Evolutionary conservation across 37 sponge, comb jelly and placozoan species (phyloP).

Genomic region (Aplysina aerophoba): DNA sequence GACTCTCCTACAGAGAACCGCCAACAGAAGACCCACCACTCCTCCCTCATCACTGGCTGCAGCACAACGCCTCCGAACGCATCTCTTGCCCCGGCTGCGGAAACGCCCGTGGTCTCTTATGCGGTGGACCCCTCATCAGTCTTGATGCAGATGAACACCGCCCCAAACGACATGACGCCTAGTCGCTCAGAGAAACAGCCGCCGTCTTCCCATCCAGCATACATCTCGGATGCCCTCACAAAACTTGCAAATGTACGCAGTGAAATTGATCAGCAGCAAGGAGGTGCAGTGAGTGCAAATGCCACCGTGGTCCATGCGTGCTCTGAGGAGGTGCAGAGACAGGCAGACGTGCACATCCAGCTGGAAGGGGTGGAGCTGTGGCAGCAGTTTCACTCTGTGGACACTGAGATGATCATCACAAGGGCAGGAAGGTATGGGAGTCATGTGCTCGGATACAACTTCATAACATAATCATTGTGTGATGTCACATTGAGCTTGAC

Average conservation of each 20-base stretch:
- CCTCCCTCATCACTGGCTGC: not conserved
- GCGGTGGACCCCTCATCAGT: not conserved
- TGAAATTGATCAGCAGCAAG: not conserved
- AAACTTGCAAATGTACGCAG: constrained; percentile 1
- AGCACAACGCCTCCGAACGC: not conserved
- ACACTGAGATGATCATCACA: constrained; percentile 96
- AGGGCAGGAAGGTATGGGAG: constrained; percentile 74
- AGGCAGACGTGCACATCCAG: constrained; percentile 32
- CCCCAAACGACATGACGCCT: not conserved
- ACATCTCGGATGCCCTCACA: not conserved
- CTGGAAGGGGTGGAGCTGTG: constrained; percentile 80
- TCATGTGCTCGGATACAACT: not conserved
- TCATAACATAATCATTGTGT: no score
- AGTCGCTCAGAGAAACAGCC: no score
- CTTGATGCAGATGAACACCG: not conserved
- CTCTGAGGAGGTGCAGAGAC: no score
- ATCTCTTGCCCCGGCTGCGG: not conserved
- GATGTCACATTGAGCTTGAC: not conserved
- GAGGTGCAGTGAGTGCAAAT: no score
- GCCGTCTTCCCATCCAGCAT: not conserved
- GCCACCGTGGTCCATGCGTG: no score
- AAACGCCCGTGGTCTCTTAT: not conserved
- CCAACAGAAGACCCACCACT: not conserved
- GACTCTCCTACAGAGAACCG: not conserved
- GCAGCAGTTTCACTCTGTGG: constrained; percentile 70